phyloP scores from a whole-genome alignment of 2,888 invertebrate genomes.

The Toxonevra muliebris region DNA sequence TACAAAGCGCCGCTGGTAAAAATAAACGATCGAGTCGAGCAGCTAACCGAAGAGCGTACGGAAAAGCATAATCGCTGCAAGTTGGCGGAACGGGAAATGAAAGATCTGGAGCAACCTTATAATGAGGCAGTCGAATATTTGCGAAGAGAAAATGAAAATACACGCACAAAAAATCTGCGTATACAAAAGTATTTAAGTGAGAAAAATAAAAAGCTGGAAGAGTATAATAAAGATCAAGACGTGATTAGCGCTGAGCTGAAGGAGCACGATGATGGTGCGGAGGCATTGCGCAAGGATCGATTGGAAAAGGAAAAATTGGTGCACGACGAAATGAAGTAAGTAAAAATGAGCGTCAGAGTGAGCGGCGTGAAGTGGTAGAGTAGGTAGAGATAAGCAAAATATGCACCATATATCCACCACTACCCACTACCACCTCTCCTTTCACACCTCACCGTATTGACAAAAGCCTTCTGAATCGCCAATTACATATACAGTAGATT shows the following conservation, averaged over 20 bases:
- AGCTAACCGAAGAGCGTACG: conserved; percentile 75
- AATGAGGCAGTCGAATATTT: conserved; percentile 81
- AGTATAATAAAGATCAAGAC: conserved; percentile 71
- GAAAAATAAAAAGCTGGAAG: conserved; percentile 69
- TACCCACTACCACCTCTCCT: no score
- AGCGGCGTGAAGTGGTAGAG: no score
- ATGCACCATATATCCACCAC: no score
- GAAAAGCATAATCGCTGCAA: conserved; percentile 88
- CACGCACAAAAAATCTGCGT: conserved; percentile 74
- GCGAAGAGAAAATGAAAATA: conserved; percentile 79
- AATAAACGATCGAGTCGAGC: conserved; percentile 77
- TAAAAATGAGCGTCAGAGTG: no score
- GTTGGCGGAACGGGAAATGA: conserved; percentile 82
- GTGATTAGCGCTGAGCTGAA: conserved; percentile 69
- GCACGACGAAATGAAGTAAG: conserved; percentile 60
- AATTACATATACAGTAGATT: no score
- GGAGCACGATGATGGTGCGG: conserved; percentile 57
- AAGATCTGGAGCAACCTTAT: conserved; percentile 80
- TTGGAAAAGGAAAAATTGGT: conserved; percentile 64
- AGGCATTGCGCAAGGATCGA: conserved; percentile 63
- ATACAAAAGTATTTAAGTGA: conserved; percentile 73
- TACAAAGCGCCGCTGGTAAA: conserved; percentile 84
- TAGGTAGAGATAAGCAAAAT: no score
- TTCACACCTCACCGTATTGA: no score
- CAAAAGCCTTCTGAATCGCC: no score